Conservation (phyloP, 2,797 vertebrate species). For the Spinus olivaceus region DNA sequence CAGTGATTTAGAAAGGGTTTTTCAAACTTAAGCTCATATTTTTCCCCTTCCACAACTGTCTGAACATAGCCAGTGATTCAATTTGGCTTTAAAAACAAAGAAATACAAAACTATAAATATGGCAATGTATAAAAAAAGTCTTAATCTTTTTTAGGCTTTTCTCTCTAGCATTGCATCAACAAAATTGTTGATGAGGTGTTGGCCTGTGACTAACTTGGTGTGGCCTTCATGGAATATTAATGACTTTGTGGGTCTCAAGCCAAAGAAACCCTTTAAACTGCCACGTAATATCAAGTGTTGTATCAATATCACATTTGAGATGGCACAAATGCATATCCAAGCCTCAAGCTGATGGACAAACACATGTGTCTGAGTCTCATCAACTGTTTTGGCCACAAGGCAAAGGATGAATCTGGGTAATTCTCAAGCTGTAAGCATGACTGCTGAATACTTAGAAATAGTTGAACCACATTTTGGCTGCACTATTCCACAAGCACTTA, state of each 20-base stretch:
- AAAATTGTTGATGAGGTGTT: neutral
- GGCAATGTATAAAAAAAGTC: neutral
- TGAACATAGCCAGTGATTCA: neutral
- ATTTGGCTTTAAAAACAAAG: neutral
- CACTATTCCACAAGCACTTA: slow-evolving; percentile 8
- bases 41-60: neutral
- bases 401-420: neutral
- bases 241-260: neutral
- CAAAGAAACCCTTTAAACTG: slow-evolving; percentile 18
- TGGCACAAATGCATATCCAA: neutral
- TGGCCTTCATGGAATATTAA: neutral
- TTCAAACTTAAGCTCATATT: neutral
- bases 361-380: neutral
- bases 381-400: neutral
- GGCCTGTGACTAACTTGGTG: neutral
- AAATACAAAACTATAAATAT: neutral
- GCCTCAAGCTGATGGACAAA: neutral
- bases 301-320: neutral
- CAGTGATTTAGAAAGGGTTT: neutral
- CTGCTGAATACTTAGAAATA: neutral
- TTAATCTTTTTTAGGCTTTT: neutral
- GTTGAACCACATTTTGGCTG: slow-evolving; percentile 11
- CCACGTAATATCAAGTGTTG: neutral
- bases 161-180: neutral
- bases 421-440: neutral